A percentile compares a stretch with the other conserved stretches of the same genome.
These are phyloP conservation scores for Phoeniculus purpureus DNA, from an alignment of 2,797 vertebrate genomes.

Conservation along the genomic window DNA sequence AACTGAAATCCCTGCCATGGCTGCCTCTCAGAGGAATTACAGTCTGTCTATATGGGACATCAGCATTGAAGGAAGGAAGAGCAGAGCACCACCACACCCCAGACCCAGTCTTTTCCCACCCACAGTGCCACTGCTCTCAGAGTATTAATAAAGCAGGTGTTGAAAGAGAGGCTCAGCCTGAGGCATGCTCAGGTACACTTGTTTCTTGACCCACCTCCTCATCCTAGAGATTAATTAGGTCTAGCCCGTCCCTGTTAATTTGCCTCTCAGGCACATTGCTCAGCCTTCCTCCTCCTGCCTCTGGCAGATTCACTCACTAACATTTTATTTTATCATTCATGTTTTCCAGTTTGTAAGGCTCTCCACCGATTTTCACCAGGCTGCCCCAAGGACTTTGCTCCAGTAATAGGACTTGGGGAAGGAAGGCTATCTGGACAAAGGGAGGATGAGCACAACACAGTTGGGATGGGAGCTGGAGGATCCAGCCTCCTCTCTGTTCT, in stretches of 20 bases:
- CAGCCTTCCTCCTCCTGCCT: conserved; percentile 31
- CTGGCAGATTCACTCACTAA: conserved; percentile 63
- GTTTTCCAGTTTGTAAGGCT: conserved; percentile 46
- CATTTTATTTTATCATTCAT: conserved; percentile 50
- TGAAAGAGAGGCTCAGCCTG: conserved; percentile 52
- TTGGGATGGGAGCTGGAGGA: neutral
- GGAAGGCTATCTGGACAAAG: neutral
- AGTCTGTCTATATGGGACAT: neutral
- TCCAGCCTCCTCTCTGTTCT: neutral
- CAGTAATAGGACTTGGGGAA: neutral
- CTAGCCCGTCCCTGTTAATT: conserved; percentile 50
- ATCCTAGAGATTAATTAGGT: conserved; percentile 54
- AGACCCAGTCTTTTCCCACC: conserved; percentile 28
- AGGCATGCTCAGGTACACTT: conserved; percentile 40
- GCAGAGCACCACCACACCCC: conserved; percentile 10
- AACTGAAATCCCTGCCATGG: neutral
- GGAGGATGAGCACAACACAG: neutral
- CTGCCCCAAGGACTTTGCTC: neutral
- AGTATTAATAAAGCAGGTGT: conserved; percentile 58
- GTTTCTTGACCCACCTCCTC: conserved; percentile 64
- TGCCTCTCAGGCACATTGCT: conserved; percentile 61
- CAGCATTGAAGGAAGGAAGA: neutral
- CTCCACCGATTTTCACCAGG: neutral
- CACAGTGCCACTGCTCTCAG: neutral
- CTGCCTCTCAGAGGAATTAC: neutral